phyloP scores from a whole-genome alignment of 2,113 vertebrate genomes.

The Rousettus leschenaultii region DNA sequence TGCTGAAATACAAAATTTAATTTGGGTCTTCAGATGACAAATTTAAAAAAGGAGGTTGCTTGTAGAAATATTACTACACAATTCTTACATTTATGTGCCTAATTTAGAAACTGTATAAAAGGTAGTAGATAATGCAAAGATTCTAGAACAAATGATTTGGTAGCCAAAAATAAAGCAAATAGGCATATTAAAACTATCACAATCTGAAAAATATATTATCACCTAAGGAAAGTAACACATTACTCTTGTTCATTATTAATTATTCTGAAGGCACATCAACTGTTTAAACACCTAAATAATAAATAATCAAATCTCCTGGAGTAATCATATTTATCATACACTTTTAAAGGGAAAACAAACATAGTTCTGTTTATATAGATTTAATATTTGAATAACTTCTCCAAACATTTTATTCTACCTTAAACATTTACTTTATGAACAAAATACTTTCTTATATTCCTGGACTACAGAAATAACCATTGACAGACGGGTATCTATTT shows the following conservation, averaged over 20 bases:
- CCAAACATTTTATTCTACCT: not conserved
- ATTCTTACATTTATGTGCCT: constrained; percentile 24
- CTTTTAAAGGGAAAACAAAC: constrained; percentile 13
- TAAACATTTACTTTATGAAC: not conserved
- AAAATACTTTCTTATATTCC: not conserved
- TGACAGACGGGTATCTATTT: not conserved
- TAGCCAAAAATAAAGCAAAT: constrained; percentile 61
- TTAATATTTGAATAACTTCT: constrained; percentile 32
- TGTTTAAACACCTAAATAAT: constrained; percentile 53
- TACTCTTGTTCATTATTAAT: not conserved
- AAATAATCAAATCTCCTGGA: not conserved
- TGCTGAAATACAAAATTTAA: not conserved
- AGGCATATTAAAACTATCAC: constrained; percentile 45
- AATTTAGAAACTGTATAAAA: constrained; percentile 59
- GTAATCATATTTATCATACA: not conserved
- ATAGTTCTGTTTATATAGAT: constrained; percentile 8
- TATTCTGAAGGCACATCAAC: constrained; percentile 6
- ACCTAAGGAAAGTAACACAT: constrained; percentile 28
- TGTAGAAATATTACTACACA: constrained; percentile 10
- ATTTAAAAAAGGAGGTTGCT: constrained; percentile 36
- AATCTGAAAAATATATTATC: constrained; percentile 33
- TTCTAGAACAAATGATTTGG: constrained; percentile 65
- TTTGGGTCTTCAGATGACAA: not conserved
- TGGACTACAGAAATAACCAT: not conserved
- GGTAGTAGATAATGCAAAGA: constrained; percentile 68